A percentile compares a stretch with the other conserved stretches of the same genome.
Conservation (phyloP, 2,113 vertebrate species). For the Haemorhous mexicanus region DNA sequence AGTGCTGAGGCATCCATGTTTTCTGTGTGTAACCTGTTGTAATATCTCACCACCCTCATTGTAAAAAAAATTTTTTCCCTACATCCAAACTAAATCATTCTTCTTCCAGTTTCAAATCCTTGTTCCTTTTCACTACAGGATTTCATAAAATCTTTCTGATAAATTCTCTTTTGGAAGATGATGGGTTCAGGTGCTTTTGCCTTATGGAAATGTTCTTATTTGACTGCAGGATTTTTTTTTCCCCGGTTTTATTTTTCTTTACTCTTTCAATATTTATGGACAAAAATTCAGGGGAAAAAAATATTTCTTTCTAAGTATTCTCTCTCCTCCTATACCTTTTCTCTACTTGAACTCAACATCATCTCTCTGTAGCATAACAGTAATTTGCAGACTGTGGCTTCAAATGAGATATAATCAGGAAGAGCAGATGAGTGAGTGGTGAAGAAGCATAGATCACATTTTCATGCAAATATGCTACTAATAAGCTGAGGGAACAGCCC, state of each 20-base stretch:
- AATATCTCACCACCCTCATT: background rate
- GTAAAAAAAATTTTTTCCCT: background rate
- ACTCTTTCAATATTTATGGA: background rate
- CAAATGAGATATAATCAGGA: background rate
- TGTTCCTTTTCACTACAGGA: background rate
- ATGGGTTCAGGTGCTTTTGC: background rate
- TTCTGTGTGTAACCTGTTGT: background rate
- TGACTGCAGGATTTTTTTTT: background rate
- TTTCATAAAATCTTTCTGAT: background rate
- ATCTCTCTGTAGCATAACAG: background rate
- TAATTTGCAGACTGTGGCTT: conserved; percentile 12
- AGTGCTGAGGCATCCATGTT: background rate
- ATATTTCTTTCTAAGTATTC: conserved; percentile 13
- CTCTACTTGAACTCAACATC: background rate
- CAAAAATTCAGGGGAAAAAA: background rate
- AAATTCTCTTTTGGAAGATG: background rate
- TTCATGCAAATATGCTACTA: conserved; percentile 40
- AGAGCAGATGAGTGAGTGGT: background rate
- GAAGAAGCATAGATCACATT: conserved; percentile 22
- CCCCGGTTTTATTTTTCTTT: background rate
- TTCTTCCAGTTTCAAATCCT: background rate
- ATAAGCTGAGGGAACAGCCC: background rate
- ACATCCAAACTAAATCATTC: background rate
- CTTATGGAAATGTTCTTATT: background rate
- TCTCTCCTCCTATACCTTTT: conserved; percentile 7